phyloP scores from a whole-genome alignment of 1,140 invertebrate genomes.

The Galendromus occidentalis region DNA sequence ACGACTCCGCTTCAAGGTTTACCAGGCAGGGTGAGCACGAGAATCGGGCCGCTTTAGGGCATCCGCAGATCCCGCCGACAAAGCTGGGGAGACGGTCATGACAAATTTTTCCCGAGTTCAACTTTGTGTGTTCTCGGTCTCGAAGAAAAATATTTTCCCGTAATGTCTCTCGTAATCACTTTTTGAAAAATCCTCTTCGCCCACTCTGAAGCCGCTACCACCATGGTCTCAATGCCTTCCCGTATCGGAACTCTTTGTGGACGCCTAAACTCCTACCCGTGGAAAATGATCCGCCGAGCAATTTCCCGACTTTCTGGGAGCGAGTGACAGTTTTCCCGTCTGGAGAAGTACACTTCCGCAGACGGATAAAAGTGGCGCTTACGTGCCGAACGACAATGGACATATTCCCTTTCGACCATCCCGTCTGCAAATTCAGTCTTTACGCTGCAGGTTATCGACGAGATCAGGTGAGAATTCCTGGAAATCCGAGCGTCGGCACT shows the following conservation, averaged over 20 bases:
- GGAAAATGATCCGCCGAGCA: neutral
- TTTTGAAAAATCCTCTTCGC: neutral
- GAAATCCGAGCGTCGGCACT: no score
- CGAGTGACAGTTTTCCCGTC: neutral
- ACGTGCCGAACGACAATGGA: neutral
- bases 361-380: neutral
- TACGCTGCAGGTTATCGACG: neutral
- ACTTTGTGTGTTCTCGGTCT: no score
- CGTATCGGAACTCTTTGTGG: neutral
- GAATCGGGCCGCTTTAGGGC: no score
- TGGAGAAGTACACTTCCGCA: neutral
- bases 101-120: no score
- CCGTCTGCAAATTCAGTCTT: neutral
- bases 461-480: neutral
- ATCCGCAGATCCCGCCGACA: no score
- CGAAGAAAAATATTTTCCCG: no score
- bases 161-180: no score
- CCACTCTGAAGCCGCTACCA: neutral
- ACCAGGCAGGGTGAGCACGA: neutral
- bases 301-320: neutral
- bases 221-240: neutral
- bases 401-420: neutral
- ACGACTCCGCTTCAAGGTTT: neutral
- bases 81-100: no score
- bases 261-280: neutral